These are phyloP conservation scores for Ommatoiulus sabulosus DNA, from an alignment of 2,888 invertebrate species.

Conservation along the genomic window DNA sequence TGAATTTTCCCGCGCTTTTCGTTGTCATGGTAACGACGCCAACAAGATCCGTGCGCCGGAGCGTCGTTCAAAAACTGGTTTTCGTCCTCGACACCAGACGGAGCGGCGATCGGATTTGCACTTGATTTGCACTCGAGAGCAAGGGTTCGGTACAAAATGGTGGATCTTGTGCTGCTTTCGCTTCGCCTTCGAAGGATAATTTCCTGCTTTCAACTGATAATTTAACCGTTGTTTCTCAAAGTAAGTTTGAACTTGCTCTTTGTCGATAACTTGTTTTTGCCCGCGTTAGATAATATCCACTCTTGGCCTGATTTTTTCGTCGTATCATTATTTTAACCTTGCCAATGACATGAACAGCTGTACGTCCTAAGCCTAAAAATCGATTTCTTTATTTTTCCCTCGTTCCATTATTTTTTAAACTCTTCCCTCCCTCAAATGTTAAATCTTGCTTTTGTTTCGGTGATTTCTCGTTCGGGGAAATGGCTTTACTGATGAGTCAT, in stretches of 20 bases:
- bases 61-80: background rate
- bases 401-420: background rate
- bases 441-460: background rate
- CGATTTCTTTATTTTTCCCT: background rate
- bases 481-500: background rate
- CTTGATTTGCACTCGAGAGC: background rate
- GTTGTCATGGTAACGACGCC: background rate
- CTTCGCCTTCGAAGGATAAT: background rate
- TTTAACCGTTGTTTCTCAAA: background rate
- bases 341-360: conserved; percentile 38
- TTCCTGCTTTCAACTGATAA: background rate
- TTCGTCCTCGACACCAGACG: background rate
- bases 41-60: background rate
- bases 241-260: background rate
- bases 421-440: background rate
- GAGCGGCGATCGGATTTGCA: conserved; percentile 29
- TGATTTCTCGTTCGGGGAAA: background rate
- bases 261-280: background rate
- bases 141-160: conserved; percentile 20
- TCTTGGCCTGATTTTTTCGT: background rate
- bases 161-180: background rate
- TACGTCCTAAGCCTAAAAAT: conserved; percentile 24
- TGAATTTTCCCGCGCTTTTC: no score
- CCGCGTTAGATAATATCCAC: background rate
- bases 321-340: background rate